Evolutionary conservation across 2,113 vertebrate genomes (phyloP).

Genomic region (Aleadryas rufinucha): DNA sequence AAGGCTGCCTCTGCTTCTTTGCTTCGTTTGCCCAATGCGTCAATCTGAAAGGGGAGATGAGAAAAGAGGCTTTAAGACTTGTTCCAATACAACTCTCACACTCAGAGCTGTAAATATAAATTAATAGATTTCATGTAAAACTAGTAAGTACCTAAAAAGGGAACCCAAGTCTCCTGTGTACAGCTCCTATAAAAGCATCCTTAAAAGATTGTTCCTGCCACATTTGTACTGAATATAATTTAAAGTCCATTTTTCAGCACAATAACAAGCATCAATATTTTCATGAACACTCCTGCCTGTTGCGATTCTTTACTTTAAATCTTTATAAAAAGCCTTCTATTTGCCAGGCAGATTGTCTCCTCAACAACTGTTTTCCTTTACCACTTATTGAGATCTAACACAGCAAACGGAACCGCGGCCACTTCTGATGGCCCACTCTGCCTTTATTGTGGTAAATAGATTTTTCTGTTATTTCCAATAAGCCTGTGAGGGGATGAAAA

Average conservation of each 20-base stretch:
- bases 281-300: neutral
- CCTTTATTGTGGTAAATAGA: neutral
- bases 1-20: constrained; percentile 99
- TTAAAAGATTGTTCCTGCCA: neutral
- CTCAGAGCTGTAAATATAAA: neutral
- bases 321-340: neutral
- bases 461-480: neutral
- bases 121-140: neutral
- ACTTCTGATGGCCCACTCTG: neutral
- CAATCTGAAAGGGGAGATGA: constrained; percentile 78
- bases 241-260: neutral
- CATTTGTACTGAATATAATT: neutral
- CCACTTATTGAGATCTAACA: neutral
- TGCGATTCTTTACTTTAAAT: neutral
- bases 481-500: neutral
- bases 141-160: neutral
- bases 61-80: neutral
- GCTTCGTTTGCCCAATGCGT: constrained; percentile 97
- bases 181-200: neutral
- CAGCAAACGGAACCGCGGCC: rapidly evolving
- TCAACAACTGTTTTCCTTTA: neutral
- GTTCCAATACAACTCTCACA: neutral
- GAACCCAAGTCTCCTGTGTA: neutral
- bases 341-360: neutral
- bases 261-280: neutral